Evolutionary conservation across 2,888 invertebrate genomes (phyloP).

Genomic region (Aproaerema taeniolella): DNA sequence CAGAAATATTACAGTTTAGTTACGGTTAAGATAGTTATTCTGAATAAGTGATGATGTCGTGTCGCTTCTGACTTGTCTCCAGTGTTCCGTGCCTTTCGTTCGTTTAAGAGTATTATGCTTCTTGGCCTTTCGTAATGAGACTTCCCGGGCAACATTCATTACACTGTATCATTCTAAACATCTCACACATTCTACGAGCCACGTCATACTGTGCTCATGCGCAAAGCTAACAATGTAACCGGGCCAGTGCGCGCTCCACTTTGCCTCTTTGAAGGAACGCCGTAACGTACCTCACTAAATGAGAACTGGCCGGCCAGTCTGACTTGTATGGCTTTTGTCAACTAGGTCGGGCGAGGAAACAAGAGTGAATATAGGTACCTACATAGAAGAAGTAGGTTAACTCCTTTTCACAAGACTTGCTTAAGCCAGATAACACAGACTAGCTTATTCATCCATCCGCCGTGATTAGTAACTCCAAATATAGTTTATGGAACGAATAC

Average conservation of each 20-base stretch:
- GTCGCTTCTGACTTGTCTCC: no score
- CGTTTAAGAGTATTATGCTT: conserved; percentile 4
- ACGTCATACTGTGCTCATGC: conserved; percentile 20
- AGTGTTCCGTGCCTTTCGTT: conserved; percentile 3
- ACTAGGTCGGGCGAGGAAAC: conserved; percentile 11
- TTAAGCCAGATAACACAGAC: not conserved
- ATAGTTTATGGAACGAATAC: not conserved
- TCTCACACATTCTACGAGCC: conserved; percentile 16
- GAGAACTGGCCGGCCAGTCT: conserved; percentile 6
- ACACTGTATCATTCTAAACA: conserved; percentile 15
- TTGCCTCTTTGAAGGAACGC: conserved; percentile 12
- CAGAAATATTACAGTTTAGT: no score
- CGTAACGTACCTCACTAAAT: conserved; percentile 10
- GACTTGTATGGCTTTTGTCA: conserved; percentile 15
- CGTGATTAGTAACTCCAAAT: not conserved
- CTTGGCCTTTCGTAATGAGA: not conserved
- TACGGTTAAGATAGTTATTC: no score
- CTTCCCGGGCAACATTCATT: conserved; percentile 5
- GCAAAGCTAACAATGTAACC: conserved; percentile 23
- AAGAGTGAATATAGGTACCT: not conserved
- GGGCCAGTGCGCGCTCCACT: conserved; percentile 20
- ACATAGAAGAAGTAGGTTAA: no score
- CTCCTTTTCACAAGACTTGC: conserved; percentile 2
- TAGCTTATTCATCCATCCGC: not conserved
- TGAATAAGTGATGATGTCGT: no score